Percentiles rank a stretch among this genome's conserved stretches.
These are phyloP conservation scores for Scyliorhinus canicula DNA, from an alignment of 2,797 vertebrate genomes.

Conservation along the genomic window DNA sequence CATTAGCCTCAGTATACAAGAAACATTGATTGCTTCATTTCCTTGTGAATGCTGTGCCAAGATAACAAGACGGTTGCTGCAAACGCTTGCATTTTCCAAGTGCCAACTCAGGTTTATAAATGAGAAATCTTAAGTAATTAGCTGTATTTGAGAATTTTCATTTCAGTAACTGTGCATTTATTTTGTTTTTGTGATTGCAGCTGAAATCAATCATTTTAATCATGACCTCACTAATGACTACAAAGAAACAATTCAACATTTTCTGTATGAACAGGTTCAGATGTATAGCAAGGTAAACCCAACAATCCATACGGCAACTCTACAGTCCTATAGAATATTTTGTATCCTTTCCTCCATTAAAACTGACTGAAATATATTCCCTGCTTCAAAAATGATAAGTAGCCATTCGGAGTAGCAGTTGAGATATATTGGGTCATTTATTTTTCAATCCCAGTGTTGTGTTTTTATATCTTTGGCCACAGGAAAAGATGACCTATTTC, in stretches of 20 bases:
- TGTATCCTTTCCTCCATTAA: neutral
- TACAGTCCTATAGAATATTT: neutral
- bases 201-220: slow-evolving; percentile 38
- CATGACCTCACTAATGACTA: slow-evolving; percentile 6
- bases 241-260: slow-evolving; percentile 32
- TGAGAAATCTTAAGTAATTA: neutral
- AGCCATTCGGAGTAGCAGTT: neutral
- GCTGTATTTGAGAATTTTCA: neutral
- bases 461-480: too few relatives aligned
- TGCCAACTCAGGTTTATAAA: neutral
- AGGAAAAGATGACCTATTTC: too few relatives aligned
- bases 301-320: neutral
- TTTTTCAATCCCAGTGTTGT: too few relatives aligned
- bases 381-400: neutral
- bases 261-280: slow-evolving; percentile 37
- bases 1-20: neutral
- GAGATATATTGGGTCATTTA: neutral
- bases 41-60: too few relatives aligned
- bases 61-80: neutral
- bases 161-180: neutral
- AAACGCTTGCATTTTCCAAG: neutral
- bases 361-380: neutral
- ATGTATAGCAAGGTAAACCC: slow-evolving; percentile 33
- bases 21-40: neutral
- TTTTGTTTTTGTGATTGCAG: slow-evolving; percentile 27